Conservation (phyloP, 2,113 vertebrate genomes). For the Drymodes brunneopygia region DNA sequence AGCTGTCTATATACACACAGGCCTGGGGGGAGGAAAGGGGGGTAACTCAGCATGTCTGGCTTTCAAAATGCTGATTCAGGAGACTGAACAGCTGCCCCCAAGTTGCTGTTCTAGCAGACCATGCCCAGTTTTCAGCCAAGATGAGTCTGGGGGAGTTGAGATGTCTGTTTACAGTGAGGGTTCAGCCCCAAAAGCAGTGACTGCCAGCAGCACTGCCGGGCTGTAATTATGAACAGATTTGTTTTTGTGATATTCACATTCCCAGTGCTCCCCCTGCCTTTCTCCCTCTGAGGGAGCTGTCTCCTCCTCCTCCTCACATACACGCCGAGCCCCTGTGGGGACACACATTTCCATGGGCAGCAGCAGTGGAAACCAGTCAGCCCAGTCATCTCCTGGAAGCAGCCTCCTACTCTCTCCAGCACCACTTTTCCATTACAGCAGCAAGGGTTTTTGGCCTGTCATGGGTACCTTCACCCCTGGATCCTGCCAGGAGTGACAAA, state of each 20-base stretch:
- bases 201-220: not conserved
- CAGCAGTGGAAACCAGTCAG: not conserved
- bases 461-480: not conserved
- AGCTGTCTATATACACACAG: not conserved
- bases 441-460: not conserved
- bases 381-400: not conserved
- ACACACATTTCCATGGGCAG: not conserved
- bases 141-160: not conserved
- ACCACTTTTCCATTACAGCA: not conserved
- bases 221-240: slow-evolving; percentile 21
- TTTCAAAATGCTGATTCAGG: slow-evolving; percentile 49
- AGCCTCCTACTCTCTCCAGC: not conserved
- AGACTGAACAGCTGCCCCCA: not conserved
- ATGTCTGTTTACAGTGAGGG: not conserved
- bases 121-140: not conserved
- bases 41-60: not conserved
- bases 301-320: not conserved
- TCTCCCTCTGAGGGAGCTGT: not conserved
- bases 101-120: not conserved
- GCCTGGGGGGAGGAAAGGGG: not conserved
- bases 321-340: rapidly evolving
- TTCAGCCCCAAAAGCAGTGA: not conserved
- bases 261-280: not conserved
- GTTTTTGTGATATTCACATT: not conserved
- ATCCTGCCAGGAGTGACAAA: not conserved